These are phyloP conservation scores for Aphis gossypii DNA, from an alignment of 1,140 invertebrate genomes.

Conservation along the genomic window DNA sequence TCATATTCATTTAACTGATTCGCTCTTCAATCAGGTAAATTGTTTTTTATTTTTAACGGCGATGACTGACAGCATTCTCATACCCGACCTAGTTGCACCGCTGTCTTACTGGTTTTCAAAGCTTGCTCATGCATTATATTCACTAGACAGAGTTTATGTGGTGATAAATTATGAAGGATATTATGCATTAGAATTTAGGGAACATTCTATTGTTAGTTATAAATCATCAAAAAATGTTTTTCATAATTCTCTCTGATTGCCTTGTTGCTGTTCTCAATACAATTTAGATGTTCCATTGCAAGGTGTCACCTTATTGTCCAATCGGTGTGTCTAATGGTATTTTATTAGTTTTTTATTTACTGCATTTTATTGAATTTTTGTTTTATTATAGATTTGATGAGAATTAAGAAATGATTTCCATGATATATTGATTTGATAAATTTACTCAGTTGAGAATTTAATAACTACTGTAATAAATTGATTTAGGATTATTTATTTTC, in stretches of 20 bases:
- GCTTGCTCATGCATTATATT: background rate
- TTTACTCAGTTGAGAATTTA: background rate
- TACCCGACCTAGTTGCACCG: no score
- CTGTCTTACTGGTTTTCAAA: no score
- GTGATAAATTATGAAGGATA: background rate
- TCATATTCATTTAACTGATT: background rate
- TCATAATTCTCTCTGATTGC: background rate
- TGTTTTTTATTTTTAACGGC: background rate
- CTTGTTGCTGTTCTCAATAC: background rate
- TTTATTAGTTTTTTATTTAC: background rate
- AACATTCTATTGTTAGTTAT: background rate
- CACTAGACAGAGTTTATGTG: background rate
- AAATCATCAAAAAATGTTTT: background rate
- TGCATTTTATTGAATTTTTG: background rate
- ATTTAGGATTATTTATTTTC: background rate
- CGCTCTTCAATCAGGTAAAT: background rate
- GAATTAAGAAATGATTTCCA: background rate
- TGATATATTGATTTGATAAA: background rate
- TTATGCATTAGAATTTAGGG: no score
- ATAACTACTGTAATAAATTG: background rate
- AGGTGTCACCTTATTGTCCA: background rate
- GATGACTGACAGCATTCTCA: background rate
- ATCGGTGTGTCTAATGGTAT: background rate
- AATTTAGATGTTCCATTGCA: background rate
- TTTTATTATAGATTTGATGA: background rate